Conservation (phyloP, 2,888 invertebrate species). For the Synergus itoensis region DNA sequence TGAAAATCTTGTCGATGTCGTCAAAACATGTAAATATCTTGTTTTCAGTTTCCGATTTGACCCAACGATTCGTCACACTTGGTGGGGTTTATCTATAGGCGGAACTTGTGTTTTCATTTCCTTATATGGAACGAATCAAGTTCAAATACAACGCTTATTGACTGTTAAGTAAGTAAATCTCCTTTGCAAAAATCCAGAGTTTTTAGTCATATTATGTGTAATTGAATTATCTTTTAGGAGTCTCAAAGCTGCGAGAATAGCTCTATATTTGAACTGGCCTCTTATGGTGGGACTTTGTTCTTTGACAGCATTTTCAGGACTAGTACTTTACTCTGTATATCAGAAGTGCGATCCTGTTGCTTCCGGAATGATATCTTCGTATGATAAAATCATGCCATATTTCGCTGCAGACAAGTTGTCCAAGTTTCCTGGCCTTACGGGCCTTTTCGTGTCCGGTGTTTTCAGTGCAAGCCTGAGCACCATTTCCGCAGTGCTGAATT, state of each 20-base stretch:
- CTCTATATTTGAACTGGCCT: conserved; percentile 89
- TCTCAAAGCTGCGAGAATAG: conserved; percentile 84
- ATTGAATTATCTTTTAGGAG: conserved; percentile 62
- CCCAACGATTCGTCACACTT: conserved; percentile 89
- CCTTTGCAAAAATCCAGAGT: too few relatives aligned
- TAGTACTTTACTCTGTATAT: conserved; percentile 91
- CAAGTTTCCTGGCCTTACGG: conserved; percentile 71
- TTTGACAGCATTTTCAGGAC: conserved; percentile 84
- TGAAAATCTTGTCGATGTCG: not conserved
- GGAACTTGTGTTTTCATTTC: conserved; percentile 88
- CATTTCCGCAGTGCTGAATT: conserved; percentile 94
- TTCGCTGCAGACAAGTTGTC: conserved; percentile 85
- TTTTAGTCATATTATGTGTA: too few relatives aligned
- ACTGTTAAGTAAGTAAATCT: conserved; percentile 82
- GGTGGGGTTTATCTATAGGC: conserved; percentile 88
- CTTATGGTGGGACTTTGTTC: conserved; percentile 85
- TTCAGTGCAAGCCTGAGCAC: conserved; percentile 96
- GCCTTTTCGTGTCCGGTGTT: conserved; percentile 81
- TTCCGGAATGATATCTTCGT: conserved; percentile 82
- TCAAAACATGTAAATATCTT: not conserved
- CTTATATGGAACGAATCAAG: conserved; percentile 92
- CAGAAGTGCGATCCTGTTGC: conserved; percentile 89
- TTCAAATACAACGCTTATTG: conserved; percentile 87
- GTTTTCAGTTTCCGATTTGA: conserved; percentile 85
- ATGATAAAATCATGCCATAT: conserved; percentile 87